These are phyloP conservation scores for Smutsia temminckii DNA, from an alignment of 2,797 vertebrate genomes.

Conservation along the genomic window DNA sequence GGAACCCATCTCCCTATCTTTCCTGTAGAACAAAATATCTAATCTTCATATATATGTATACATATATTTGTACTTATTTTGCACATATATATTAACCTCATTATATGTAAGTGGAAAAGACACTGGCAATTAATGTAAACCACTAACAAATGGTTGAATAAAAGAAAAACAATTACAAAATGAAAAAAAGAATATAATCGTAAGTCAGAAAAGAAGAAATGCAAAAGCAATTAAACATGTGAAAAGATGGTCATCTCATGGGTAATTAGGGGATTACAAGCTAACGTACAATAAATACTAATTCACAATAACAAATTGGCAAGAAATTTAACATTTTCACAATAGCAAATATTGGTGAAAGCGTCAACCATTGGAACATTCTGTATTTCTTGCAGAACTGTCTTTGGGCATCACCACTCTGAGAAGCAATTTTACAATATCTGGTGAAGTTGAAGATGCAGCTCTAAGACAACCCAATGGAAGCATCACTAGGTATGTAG, in stretches of 20 bases:
- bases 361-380: neutral
- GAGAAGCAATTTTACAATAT: neutral
- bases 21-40: neutral
- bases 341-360: neutral
- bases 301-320: neutral
- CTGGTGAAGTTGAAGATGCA: neutral
- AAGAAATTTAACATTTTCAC: neutral
- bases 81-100: no score
- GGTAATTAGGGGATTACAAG: neutral
- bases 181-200: neutral
- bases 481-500: neutral
- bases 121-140: neutral
- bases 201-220: neutral
- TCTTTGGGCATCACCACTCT: neutral
- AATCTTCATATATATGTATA: neutral
- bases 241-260: neutral
- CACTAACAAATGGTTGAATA: neutral
- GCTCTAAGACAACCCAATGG: neutral
- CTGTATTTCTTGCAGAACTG: neutral
- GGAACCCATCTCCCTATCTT: neutral
- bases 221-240: neutral
- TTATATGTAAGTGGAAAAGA: neutral
- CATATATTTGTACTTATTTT: no score
- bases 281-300: neutral
- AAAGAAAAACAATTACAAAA: neutral